These are phyloP conservation scores for Eristalinus sepulchralis DNA, from an alignment of 2,888 invertebrate genomes.

Conservation along the genomic window DNA sequence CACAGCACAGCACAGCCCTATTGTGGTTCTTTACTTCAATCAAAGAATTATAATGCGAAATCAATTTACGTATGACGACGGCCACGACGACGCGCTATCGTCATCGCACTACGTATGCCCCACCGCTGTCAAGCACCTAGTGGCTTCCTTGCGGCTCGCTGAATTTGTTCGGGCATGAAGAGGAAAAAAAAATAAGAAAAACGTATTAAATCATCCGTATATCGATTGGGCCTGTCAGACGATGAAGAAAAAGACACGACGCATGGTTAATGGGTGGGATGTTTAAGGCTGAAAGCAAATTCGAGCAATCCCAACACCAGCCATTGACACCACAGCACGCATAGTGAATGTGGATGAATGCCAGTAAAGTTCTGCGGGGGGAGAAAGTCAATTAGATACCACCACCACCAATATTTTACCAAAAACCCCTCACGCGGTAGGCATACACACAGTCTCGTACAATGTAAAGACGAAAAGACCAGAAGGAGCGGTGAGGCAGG, in stretches of 20 bases:
- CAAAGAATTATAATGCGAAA: slow-evolving; percentile 70
- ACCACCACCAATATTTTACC: slow-evolving; percentile 39
- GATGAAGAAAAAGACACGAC: slow-evolving; percentile 20
- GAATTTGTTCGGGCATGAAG: slow-evolving; percentile 30
- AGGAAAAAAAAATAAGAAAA: slow-evolving; percentile 16
- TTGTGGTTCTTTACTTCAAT: slow-evolving; percentile 69
- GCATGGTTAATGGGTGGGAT: not conserved
- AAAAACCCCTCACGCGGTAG: not conserved
- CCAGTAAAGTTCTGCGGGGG: slow-evolving; percentile 60
- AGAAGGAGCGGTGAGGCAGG: not conserved
- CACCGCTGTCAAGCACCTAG: not conserved
- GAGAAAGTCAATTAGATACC: slow-evolving; percentile 71
- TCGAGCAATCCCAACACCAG: slow-evolving; percentile 38
- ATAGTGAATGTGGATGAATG: slow-evolving; percentile 44
- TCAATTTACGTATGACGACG: slow-evolving; percentile 56
- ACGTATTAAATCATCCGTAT: slow-evolving; percentile 45
- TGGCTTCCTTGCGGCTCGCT: not conserved
- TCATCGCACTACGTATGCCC: not conserved
- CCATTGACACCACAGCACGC: slow-evolving; percentile 2
- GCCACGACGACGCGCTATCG: not conserved
- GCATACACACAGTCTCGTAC: not conserved
- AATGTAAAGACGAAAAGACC: not conserved
- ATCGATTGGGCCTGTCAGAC: slow-evolving; percentile 53
- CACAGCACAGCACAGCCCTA: slow-evolving; percentile 47
- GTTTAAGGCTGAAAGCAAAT: slow-evolving; percentile 49